These are phyloP conservation scores for Tachypleus tridentatus DNA, from an alignment of 1,140 invertebrate species.

Conservation along the genomic window DNA sequence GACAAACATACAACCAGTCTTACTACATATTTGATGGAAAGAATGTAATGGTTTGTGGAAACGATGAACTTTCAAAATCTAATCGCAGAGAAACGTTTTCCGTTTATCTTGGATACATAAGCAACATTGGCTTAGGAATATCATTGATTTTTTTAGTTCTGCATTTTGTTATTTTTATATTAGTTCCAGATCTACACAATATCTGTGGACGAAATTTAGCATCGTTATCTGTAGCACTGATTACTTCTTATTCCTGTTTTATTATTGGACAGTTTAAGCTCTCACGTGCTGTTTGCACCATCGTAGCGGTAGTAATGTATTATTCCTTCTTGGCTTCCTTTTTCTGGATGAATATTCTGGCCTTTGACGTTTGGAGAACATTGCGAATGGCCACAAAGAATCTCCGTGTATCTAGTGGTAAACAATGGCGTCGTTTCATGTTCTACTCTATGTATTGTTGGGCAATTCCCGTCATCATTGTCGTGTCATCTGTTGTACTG, in stretches of 20 bases:
- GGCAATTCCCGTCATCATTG: constrained; percentile 39
- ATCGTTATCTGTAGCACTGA: constrained; percentile 36
- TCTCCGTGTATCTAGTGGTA: constrained; percentile 34
- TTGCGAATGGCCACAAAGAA: constrained; percentile 40
- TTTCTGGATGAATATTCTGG: constrained; percentile 48
- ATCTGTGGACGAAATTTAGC: constrained; percentile 42
- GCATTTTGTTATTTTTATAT: constrained; percentile 37
- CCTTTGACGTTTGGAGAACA: constrained; percentile 45
- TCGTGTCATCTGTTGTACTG: constrained; percentile 35
- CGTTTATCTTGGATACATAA: constrained; percentile 34
- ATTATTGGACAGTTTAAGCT: constrained; percentile 30
- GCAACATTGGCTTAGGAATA: constrained; percentile 35
- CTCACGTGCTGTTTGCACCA: constrained; percentile 26
- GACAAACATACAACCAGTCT: constrained; percentile 28
- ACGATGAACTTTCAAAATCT: constrained; percentile 4
- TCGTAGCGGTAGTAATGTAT: constrained; percentile 37
- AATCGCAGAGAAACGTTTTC: constrained; percentile 27
- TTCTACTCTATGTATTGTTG: constrained; percentile 44
- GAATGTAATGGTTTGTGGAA: constrained; percentile 26
- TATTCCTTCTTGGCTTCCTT: constrained; percentile 44
- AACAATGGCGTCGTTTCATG: constrained; percentile 35
- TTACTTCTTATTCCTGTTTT: constrained; percentile 39
- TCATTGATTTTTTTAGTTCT: constrained; percentile 39
- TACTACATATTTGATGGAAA: constrained; percentile 30
- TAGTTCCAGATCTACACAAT: constrained; percentile 39